phyloP scores from a whole-genome alignment of 1,140 invertebrate genomes.

The Ylistrum balloti region DNA sequence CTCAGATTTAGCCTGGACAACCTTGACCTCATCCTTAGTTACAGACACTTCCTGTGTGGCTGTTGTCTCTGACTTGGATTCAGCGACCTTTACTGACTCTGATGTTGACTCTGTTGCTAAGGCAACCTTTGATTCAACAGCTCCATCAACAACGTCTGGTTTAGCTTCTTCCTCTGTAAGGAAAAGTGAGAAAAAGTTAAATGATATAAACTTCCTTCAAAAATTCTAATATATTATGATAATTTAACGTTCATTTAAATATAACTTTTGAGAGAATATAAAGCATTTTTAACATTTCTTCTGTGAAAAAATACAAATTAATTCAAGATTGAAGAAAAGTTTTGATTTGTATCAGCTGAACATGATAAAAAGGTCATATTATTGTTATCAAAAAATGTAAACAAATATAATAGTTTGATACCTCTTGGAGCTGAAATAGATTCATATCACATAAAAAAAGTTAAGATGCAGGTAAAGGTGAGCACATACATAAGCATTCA shows the following conservation, averaged over 20 bases:
- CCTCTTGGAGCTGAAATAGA: background rate
- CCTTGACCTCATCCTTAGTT: background rate
- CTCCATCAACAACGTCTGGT: background rate
- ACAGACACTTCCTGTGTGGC: background rate
- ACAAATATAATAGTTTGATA: background rate
- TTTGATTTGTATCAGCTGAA: background rate
- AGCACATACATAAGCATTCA: background rate
- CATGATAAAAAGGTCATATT: background rate
- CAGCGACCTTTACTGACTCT: background rate
- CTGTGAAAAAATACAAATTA: background rate
- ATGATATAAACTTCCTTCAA: background rate
- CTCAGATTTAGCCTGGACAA: background rate
- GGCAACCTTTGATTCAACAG: background rate
- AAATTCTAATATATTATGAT: background rate
- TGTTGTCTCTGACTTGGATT: background rate
- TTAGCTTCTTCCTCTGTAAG: slow-evolving; percentile 14
- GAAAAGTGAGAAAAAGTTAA: background rate
- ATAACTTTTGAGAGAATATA: background rate
- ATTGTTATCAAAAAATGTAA: background rate
- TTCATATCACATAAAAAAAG: background rate
- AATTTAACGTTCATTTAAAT: background rate
- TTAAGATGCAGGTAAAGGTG: background rate
- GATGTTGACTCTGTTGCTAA: background rate
- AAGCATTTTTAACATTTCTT: background rate
- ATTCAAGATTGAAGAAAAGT: background rate